Evolutionary conservation across 1,140 invertebrate genomes (phyloP), one percentile per base, ranked within the genome.

Genomic region (Atta cephalotes): DNA sequence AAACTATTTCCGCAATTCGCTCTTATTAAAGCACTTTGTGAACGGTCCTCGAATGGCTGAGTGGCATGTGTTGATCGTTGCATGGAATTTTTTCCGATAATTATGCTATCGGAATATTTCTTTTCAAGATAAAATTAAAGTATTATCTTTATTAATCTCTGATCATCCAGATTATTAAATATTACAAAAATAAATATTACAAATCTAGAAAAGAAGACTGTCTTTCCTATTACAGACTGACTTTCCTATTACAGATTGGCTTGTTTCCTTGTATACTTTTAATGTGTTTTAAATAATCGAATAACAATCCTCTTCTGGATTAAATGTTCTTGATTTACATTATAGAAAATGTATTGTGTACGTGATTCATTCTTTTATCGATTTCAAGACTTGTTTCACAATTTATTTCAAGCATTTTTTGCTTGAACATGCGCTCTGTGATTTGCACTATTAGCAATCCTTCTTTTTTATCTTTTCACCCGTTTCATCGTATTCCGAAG

Each of bases 1-100:
- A 14, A 76, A 84, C 80, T 84, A 82, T 82, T 74, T 82, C 31
- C 58, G 56, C 80, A 76, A 84, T 76, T 84, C 28, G 14, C 58
- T 21, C 28, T 84, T 84, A 84, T 84, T 76, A 84, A 60, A 76
- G 35, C 28, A 72, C 68, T 82, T 72, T 2, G 65, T 14, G 25
- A 68, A 25, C 31, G 49, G 49, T 35, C n/a, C 62, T 53, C 35
- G 16, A 60, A 16, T 45, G 1, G 3, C 9, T 9, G 18, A 10
- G 31, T 12, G 6, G 31, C 14, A 60, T 21, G 14, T 62, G 56
- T 60, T 35, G 39, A 68, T 66, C 28, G 31, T 49, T 71, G 10
- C 7, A 60, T 2, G 53, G 6, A 62, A 51, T 51, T 84, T 74
- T 62, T 18, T 14, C 58, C 18, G 9, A 25, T 45, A 51, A 51